Evolutionary conservation across 2,797 vertebrate genomes (phyloP).

Genomic region (Benthosema pterotum): DNA sequence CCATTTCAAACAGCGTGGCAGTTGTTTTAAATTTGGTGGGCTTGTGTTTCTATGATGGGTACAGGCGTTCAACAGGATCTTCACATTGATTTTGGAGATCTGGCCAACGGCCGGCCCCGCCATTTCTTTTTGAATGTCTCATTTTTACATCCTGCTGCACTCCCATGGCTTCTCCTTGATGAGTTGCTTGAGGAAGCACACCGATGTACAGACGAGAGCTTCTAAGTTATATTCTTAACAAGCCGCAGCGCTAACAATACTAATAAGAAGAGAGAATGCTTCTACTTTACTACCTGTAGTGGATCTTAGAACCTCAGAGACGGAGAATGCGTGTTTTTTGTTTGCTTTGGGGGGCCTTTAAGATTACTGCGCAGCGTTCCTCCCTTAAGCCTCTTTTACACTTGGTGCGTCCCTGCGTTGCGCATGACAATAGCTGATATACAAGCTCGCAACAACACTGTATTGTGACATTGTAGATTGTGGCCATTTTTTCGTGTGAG

Average conservation of each 20-base stretch:
- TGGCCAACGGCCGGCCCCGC: constrained; percentile 10
- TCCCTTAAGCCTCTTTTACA: background rate
- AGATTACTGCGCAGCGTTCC: constrained; percentile 1
- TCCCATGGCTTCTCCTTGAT: constrained; percentile 13
- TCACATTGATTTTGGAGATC: constrained; percentile 26
- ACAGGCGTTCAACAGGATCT: constrained; percentile 1
- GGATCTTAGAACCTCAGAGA: constrained; percentile 9
- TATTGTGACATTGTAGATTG: no score
- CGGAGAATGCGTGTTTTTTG: background rate
- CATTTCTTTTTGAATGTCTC: constrained; percentile 6
- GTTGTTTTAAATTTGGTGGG: constrained; percentile 25
- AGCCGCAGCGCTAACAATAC: constrained; percentile 46
- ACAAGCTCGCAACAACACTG: no score
- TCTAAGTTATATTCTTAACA: constrained; percentile 15
- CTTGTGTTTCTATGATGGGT: constrained; percentile 17
- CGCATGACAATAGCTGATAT: no score
- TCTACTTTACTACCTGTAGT: background rate
- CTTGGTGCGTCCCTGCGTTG: no score
- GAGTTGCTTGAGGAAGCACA: constrained; percentile 20
- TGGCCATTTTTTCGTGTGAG: no score
- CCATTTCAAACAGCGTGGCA: background rate
- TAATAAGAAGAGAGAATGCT: constrained; percentile 36
- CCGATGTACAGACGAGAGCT: constrained; percentile 23
- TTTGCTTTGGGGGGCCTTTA: constrained; percentile 2
- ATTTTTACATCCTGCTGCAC: constrained; percentile 36